Base-by-base conservation (phyloP, 2,888 invertebrate species). In the Nomada ruficornis region DNA sequence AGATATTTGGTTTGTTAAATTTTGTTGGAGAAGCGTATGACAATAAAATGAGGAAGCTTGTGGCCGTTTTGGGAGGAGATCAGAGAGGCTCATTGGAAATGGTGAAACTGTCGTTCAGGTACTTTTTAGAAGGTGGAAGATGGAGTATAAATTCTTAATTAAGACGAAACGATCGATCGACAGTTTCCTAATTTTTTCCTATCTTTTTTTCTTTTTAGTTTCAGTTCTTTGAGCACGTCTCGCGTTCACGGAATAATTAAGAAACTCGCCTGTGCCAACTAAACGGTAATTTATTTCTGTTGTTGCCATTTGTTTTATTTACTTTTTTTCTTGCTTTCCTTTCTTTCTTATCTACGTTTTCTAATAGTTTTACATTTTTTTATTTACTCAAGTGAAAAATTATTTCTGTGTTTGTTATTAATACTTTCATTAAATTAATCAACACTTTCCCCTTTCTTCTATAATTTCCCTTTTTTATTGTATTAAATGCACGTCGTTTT, bases 211-310 rank as follows among this genome's bases (percentile, higher is more conserved):
- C 29, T 65, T 78, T 80, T 54, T 60, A 65, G 65, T 80, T 71
- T 55, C 80, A 23, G 47, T 71, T 71, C 44, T 62, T 80, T 29
- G 18, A 29, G 47, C 23, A 26, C 20, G 60, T 18, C 44, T 42
- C 29, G 44, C 54, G 60, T 50, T 50, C 71, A 4, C 10, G 20
- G 54, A 36, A 20, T 26, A 23, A 50, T 71, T 78, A 60, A 55
- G 20, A 10, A 50, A 36, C 10, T 18, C 23, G 2, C 2, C 15
- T 15, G 23, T 23, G 0, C 54, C 15, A 20, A 42, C 4, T 10
- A 42, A 54, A 70, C 13, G 77, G 77, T 80, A 77, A 80, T 71
- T 64, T 26, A 50, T 65, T 65, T 65, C 50, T 11, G 15, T 54
- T n/a, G 50, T 42, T 59, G 20, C 23, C 44, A 3, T 18, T 47